These are phyloP conservation scores for Conchocele bisecta DNA, from an alignment of 2,888 invertebrate species.

Conservation along the genomic window DNA sequence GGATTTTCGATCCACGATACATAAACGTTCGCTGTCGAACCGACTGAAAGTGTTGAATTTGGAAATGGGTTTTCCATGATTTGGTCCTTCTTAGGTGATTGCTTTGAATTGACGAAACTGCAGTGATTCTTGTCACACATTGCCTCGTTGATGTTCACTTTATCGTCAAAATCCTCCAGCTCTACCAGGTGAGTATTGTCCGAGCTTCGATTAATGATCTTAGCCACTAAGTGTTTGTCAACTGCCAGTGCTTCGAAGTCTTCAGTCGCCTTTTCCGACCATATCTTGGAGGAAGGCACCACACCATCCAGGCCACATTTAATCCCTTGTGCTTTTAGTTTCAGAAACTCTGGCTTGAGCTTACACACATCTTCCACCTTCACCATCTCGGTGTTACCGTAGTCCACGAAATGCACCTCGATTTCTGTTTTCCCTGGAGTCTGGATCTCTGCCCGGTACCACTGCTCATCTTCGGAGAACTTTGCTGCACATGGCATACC, in stretches of 20 bases:
- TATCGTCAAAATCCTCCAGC: constrained; percentile 55
- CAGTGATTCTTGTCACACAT: constrained; percentile 59
- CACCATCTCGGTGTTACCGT: constrained; percentile 75
- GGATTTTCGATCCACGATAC: constrained; percentile 68
- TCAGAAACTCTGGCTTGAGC: constrained; percentile 65
- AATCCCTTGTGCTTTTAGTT: constrained; percentile 66
- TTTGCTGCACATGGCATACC: constrained; percentile 73
- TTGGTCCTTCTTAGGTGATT: constrained; percentile 28
- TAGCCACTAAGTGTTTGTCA: constrained; percentile 60
- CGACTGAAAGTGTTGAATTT: constrained; percentile 12
- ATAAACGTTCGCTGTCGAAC: constrained; percentile 49
- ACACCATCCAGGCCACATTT: constrained; percentile 66
- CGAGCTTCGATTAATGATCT: constrained; percentile 41
- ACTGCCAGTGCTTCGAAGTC: constrained; percentile 60
- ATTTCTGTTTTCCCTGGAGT: constrained; percentile 36
- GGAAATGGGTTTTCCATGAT: constrained; percentile 56
- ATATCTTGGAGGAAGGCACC: constrained; percentile 36
- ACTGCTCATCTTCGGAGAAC: constrained; percentile 67
- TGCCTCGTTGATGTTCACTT: constrained; percentile 47
- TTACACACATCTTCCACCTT: constrained; percentile 52
- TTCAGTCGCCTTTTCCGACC: constrained; percentile 56
- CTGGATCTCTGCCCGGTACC: constrained; percentile 68
- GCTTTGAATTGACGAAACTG: constrained; percentile 16
- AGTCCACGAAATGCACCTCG: constrained; percentile 75
- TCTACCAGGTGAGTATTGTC: constrained; percentile 48